Conservation (phyloP, 1,140 invertebrate species). For the Dryas iulia region DNA sequence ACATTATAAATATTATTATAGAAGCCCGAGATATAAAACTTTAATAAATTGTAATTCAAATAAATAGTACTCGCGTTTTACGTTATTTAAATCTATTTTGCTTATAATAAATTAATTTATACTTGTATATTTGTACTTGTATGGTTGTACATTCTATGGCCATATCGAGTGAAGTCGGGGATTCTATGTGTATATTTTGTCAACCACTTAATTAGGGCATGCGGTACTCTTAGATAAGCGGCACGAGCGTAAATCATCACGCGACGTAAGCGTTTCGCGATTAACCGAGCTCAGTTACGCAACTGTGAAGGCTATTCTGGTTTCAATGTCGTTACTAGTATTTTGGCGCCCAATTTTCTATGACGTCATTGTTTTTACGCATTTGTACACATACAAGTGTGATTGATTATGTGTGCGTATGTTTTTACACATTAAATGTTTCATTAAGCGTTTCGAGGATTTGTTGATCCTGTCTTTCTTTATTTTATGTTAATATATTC, state of each 20-base stretch:
- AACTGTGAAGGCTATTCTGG: conserved; percentile 48
- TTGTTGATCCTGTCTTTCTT: too few relatives aligned
- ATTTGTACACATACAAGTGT: neutral
- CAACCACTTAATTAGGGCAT: conserved; percentile 1
- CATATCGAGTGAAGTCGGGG: neutral
- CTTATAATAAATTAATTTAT: too few relatives aligned
- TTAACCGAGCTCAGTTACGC: conserved; percentile 30
- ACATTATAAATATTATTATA: too few relatives aligned
- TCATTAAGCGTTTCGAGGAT: too few relatives aligned
- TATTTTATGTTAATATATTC: too few relatives aligned
- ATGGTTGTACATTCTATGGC: neutral
- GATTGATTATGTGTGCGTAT: neutral
- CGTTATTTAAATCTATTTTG: too few relatives aligned
- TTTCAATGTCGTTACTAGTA: conserved; percentile 39
- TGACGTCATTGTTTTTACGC: conserved; percentile 12
- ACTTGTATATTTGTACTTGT: too few relatives aligned
- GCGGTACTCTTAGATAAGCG: conserved; percentile 4
- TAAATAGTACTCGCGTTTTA: too few relatives aligned
- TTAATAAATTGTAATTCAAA: too few relatives aligned
- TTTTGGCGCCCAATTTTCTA: conserved; percentile 40
- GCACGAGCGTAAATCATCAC: conserved; percentile 11
- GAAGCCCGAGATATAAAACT: too few relatives aligned
- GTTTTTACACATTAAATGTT: too few relatives aligned
- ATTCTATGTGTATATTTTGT: neutral
- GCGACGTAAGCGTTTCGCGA: conserved; percentile 13